These are phyloP conservation scores for Anguilla anguilla DNA, from an alignment of 2,797 vertebrate genomes.

Conservation along the genomic window DNA sequence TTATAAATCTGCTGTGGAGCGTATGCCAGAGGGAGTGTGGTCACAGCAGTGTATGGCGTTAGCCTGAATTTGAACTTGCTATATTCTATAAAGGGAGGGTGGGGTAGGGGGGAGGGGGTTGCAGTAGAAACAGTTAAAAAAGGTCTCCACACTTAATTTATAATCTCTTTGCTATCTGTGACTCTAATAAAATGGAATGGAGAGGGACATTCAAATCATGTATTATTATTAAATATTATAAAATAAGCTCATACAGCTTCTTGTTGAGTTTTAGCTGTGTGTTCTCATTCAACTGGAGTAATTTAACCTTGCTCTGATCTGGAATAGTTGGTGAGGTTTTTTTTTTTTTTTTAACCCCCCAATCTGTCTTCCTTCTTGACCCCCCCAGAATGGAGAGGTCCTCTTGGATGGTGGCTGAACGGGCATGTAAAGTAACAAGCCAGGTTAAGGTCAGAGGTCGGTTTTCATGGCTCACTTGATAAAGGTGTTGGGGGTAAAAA, in stretches of 20 bases:
- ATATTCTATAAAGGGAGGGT: background rate
- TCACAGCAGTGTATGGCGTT: background rate
- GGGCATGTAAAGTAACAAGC: background rate
- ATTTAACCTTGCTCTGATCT: background rate
- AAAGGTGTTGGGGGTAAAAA: background rate
- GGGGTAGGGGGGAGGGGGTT: no score
- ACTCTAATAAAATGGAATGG: background rate
- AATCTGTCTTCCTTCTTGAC: background rate
- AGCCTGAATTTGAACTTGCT: background rate
- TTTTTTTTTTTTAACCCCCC: background rate
- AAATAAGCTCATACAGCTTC: background rate
- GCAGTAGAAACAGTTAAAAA: background rate
- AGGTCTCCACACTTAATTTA: background rate
- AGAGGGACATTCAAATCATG: background rate
- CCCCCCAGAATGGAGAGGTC: no score
- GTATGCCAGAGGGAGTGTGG: background rate
- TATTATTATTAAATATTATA: background rate
- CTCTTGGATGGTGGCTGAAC: background rate
- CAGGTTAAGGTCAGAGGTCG: background rate
- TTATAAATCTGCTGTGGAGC: background rate
- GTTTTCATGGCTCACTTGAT: background rate
- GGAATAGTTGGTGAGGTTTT: background rate
- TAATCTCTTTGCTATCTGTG: background rate
- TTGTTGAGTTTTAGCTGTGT: background rate
- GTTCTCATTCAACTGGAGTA: background rate